phyloP scores from a whole-genome alignment of 2,113 vertebrate genomes.

The Mesoclemmys tuberculata region DNA sequence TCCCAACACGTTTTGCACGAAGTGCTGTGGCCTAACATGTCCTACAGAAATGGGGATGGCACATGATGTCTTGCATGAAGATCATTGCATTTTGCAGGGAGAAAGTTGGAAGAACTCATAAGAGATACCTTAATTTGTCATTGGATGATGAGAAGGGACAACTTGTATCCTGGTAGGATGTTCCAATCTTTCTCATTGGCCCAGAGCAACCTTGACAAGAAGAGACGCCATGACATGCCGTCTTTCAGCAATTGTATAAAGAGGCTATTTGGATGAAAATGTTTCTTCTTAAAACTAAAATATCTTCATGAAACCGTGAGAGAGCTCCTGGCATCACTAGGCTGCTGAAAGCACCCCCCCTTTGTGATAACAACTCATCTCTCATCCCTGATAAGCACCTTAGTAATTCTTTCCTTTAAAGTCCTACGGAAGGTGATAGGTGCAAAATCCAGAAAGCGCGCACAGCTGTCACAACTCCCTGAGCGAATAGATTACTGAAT shows the following conservation, averaged over 20 bases:
- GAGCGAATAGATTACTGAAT: not conserved
- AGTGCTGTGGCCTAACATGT: accelerated
- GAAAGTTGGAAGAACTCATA: not conserved
- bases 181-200: not conserved
- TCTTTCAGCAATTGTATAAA: no score
- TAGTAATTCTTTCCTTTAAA: no score
- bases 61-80: constrained; percentile 12
- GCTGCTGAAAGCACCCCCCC: not conserved
- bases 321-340: not conserved
- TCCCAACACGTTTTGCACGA: constrained; percentile 53
- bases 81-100: not conserved
- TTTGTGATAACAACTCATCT: not conserved
- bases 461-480: not conserved
- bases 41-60: constrained; percentile 20
- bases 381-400: no score
- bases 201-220: not conserved
- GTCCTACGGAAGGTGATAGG: not conserved
- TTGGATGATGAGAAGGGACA: not conserved
- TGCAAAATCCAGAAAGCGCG: not conserved
- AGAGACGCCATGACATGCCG: not conserved
- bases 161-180: not conserved
- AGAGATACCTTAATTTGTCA: not conserved
- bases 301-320: not conserved
- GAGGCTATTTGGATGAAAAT: no score
- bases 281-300: no score